Evolutionary conservation across 64 coral and sea anemone species (phyloP).

Genomic region (Exaiptasia diaphana): DNA sequence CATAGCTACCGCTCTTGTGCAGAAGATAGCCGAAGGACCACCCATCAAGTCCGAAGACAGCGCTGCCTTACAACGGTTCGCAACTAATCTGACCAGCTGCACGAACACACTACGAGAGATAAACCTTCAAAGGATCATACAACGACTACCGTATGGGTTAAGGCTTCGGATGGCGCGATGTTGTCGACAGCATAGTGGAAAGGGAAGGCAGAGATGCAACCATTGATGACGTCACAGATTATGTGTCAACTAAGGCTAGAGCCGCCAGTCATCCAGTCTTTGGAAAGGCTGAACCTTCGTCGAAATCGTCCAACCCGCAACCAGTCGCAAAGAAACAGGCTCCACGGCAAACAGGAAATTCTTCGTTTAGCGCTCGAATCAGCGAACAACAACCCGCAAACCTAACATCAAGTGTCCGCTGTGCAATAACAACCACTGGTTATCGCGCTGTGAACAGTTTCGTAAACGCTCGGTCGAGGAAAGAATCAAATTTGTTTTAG

Average conservation of each 20-base stretch:
- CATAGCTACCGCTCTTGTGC: slow-evolving; percentile 19
- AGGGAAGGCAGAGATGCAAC: slow-evolving; percentile 16
- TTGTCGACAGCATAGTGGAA: slow-evolving; percentile 17
- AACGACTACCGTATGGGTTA: slow-evolving; percentile 24
- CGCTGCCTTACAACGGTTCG: slow-evolving; percentile 32
- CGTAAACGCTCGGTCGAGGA: slow-evolving; percentile 8
- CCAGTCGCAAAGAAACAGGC: neutral
- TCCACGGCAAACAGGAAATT: neutral
- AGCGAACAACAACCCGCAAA: neutral
- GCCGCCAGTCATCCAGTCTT: slow-evolving; percentile 41
- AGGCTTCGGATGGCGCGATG: slow-evolving; percentile 34
- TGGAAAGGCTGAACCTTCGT: slow-evolving; percentile 4
- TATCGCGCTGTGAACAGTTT: slow-evolving; percentile 46
- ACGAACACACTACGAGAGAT: slow-evolving; percentile 32
- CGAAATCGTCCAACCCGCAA: neutral
- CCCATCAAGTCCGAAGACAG: slow-evolving; percentile 36
- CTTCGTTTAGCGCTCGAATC: too few species aligned
- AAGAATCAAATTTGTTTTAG: slow-evolving; percentile 23
- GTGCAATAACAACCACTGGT: slow-evolving; percentile 58
- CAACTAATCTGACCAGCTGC: slow-evolving; percentile 24
- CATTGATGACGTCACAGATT: neutral
- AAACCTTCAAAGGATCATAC: slow-evolving; percentile 20
- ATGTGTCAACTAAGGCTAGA: slow-evolving; percentile 16
- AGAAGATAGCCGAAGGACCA: slow-evolving; percentile 31
- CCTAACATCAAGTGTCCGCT: neutral